Evolutionary conservation across 2,797 vertebrate genomes (phyloP).

Genomic region (Thaleichthys pacificus): DNA sequence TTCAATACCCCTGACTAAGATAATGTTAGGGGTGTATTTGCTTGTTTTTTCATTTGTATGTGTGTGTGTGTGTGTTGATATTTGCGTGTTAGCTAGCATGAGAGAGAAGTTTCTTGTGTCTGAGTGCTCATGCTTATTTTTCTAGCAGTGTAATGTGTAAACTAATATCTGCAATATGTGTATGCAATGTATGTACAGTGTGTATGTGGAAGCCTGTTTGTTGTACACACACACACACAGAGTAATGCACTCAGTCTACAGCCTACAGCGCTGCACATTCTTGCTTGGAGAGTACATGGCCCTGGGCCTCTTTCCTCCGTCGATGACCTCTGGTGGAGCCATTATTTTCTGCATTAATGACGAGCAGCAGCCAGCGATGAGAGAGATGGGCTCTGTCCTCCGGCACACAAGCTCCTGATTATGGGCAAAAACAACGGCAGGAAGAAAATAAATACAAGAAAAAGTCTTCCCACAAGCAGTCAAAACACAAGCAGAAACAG

Average conservation of each 20-base stretch:
- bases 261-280: conserved; percentile 66
- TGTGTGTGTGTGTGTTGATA: background rate
- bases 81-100: background rate
- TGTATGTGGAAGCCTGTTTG: conserved; percentile 15
- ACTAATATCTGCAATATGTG: conserved; percentile 46
- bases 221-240: conserved; percentile 7
- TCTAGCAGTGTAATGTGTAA: conserved; percentile 30
- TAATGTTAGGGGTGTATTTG: background rate
- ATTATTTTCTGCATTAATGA: conserved; percentile 83
- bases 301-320: conserved; percentile 68
- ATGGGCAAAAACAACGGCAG: conserved; percentile 70
- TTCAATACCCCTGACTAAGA: background rate
- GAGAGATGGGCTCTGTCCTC: conserved; percentile 78
- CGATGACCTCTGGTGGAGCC: conserved; percentile 78
- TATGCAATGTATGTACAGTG: conserved; percentile 38
- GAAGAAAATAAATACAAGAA: conserved; percentile 47
- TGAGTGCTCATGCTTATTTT: background rate
- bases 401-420: conserved; percentile 69
- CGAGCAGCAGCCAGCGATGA: conserved; percentile 77
- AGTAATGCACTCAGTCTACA: conserved; percentile 63
- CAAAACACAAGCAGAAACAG: conserved; percentile 53
- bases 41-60: background rate
- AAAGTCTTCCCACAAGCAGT: conserved; percentile 68
- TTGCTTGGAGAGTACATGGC: conserved; percentile 74
- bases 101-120: background rate